These are phyloP conservation scores for Acestrorhynchus altus DNA, from an alignment of 2,797 vertebrate species.

Conservation along the genomic window DNA sequence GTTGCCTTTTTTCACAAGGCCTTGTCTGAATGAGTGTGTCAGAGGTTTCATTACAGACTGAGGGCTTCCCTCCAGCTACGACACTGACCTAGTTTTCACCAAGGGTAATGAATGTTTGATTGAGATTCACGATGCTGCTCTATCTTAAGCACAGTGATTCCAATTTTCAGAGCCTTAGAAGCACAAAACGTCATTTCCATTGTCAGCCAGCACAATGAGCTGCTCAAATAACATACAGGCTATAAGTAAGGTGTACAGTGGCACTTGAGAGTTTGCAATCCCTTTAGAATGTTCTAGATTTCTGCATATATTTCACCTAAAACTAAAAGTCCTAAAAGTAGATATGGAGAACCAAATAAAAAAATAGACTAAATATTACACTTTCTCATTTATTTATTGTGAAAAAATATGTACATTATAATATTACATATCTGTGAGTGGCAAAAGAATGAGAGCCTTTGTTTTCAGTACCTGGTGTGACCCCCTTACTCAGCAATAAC, in stretches of 20 bases:
- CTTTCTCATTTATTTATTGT: too few species aligned
- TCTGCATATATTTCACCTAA: too few species aligned
- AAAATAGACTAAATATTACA: too few species aligned
- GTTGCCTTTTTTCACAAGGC: slow-evolving; percentile 53
- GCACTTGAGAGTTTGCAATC: too few species aligned
- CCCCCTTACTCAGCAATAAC: too few species aligned
- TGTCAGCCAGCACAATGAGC: not conserved
- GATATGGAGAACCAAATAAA: too few species aligned
- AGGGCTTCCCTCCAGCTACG: slow-evolving; percentile 63
- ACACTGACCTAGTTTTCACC: slow-evolving; percentile 50
- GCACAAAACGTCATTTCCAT: slow-evolving; percentile 24
- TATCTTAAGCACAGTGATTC: slow-evolving; percentile 6
- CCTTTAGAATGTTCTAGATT: too few species aligned
- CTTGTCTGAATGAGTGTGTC: slow-evolving; percentile 65
- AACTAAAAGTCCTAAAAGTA: too few species aligned
- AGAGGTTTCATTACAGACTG: slow-evolving; percentile 60
- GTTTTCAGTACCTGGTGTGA: too few species aligned
- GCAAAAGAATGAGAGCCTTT: too few species aligned
- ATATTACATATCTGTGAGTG: too few species aligned
- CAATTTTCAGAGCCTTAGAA: not conserved
- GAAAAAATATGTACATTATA: too few species aligned
- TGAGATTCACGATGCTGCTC: slow-evolving; percentile 50
- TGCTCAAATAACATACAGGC: not conserved
- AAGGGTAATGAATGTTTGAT: slow-evolving; percentile 70
- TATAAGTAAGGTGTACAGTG: not conserved